Conservation (phyloP, 2,113 vertebrate species). For the Crocuta crocuta region DNA sequence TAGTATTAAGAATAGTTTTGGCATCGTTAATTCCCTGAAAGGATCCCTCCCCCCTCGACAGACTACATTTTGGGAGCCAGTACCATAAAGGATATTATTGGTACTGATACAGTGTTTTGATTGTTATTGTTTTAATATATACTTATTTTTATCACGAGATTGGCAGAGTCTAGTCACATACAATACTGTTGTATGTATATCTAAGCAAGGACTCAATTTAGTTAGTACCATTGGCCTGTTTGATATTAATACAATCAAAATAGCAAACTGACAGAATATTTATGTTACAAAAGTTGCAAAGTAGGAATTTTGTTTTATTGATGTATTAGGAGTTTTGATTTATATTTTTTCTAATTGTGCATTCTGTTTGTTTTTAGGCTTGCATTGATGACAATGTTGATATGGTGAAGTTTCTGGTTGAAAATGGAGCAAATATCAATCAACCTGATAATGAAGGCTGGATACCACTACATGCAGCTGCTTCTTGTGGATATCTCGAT, state of each 20-base stretch:
- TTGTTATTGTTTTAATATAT: neutral
- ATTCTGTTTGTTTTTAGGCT: slow-evolving; percentile 90
- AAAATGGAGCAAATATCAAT: slow-evolving; percentile 98
- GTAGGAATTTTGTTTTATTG: slow-evolving; percentile 20
- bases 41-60: neutral
- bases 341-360: slow-evolving; percentile 72
- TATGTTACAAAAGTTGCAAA: slow-evolving; percentile 38
- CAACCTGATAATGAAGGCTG: slow-evolving; percentile 99
- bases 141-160: neutral
- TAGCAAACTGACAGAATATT: slow-evolving; percentile 12
- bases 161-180: neutral
- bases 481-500: slow-evolving; percentile 99
- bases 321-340: slow-evolving; percentile 1
- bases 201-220: neutral
- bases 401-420: slow-evolving; percentile 99
- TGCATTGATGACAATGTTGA: slow-evolving; percentile 99
- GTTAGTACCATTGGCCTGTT: neutral
- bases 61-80: neutral
- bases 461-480: slow-evolving; percentile 98
- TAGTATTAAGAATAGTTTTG: slow-evolving; percentile 32
- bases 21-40: neutral
- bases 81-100: neutral
- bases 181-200: neutral
- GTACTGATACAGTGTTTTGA: slow-evolving; percentile 28
- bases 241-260: neutral